Conservation (phyloP, 1,140 invertebrate genomes). For the Caenorhabditis latens region DNA sequence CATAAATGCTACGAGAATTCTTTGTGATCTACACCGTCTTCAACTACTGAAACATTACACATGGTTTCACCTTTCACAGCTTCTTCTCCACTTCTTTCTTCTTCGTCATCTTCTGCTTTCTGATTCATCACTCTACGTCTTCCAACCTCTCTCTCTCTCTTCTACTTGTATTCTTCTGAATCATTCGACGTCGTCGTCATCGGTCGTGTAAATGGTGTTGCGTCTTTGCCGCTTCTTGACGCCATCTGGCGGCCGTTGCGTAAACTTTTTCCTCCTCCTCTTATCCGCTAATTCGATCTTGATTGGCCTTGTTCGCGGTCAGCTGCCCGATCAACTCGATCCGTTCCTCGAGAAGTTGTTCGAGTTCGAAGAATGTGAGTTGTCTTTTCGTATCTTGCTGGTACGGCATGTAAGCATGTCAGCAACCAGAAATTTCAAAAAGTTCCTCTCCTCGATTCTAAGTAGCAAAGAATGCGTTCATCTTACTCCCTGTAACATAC, state of each 20-base stretch:
- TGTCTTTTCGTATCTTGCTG: neutral
- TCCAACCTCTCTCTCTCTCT: neutral
- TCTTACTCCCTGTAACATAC: too few relatives aligned
- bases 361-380: conserved; percentile 75
- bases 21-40: conserved; percentile 35
- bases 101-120: conserved; percentile 34
- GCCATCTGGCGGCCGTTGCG: conserved; percentile 20
- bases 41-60: conserved; percentile 51
- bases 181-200: conserved; percentile 41
- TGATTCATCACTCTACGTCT: conserved; percentile 43
- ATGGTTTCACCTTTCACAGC: conserved; percentile 54
- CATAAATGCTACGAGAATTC: conserved; percentile 50
- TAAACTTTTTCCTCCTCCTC: conserved; percentile 57
- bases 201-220: conserved; percentile 51
- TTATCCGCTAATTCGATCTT: conserved; percentile 40
- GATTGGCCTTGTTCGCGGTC: conserved; percentile 56
- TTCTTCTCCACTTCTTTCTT: conserved; percentile 20
- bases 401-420: too few relatives aligned
- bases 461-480: too few relatives aligned
- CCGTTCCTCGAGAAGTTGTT: conserved; percentile 74
- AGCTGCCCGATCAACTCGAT: conserved; percentile 73
- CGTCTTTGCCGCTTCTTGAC: conserved; percentile 48
- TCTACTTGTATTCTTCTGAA: conserved; percentile 8
- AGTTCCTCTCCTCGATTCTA: too few relatives aligned
- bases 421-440: too few relatives aligned